A percentile compares a stretch with the other conserved stretches of the same genome.
Evolutionary conservation across 2,888 invertebrate genomes (phyloP).

Genomic region (Apodemia zela): DNA sequence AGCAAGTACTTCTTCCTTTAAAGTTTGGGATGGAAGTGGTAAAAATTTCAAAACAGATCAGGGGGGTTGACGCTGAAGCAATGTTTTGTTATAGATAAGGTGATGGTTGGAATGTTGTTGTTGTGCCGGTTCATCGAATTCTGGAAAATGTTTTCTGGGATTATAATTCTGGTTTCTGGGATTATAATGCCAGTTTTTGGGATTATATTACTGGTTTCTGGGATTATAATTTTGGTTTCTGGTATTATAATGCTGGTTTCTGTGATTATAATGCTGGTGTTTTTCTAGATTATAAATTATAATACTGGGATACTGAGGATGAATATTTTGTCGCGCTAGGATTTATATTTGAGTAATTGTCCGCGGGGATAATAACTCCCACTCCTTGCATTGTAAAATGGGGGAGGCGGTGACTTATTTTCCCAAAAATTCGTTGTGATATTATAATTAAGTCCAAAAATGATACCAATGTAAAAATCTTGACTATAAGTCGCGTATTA

Average conservation of each 20-base stretch:
- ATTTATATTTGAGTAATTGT: conserved; percentile 38
- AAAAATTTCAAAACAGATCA: conserved; percentile 55
- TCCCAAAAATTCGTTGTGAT: conserved; percentile 25
- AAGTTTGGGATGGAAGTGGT: conserved; percentile 56
- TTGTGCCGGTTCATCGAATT: conserved; percentile 46
- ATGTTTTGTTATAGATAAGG: conserved; percentile 48
- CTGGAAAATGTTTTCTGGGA: conserved; percentile 26
- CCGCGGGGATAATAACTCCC: conserved; percentile 68
- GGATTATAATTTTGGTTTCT: neutral
- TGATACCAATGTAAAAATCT: conserved; percentile 5
- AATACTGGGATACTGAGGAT: neutral
- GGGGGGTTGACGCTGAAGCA: conserved; percentile 59
- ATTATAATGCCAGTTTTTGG: conserved; percentile 18
- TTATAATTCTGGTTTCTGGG: conserved; percentile 25
- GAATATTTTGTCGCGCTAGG: neutral
- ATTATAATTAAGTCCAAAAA: conserved; percentile 10
- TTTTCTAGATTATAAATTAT: neutral
- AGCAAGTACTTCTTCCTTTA: conserved; percentile 58
- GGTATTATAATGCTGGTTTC: neutral
- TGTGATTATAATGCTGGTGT: neutral
- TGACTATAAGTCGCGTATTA: conserved; percentile 22
- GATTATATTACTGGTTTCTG: neutral
- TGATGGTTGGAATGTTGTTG: conserved; percentile 43
- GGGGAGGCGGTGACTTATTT: conserved; percentile 30
- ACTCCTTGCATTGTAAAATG: conserved; percentile 57